Evolutionary conservation across 2,797 vertebrate species (phyloP), one percentile per base, ranked within the genome.

Genomic region (Artibeus jamaicensis): DNA sequence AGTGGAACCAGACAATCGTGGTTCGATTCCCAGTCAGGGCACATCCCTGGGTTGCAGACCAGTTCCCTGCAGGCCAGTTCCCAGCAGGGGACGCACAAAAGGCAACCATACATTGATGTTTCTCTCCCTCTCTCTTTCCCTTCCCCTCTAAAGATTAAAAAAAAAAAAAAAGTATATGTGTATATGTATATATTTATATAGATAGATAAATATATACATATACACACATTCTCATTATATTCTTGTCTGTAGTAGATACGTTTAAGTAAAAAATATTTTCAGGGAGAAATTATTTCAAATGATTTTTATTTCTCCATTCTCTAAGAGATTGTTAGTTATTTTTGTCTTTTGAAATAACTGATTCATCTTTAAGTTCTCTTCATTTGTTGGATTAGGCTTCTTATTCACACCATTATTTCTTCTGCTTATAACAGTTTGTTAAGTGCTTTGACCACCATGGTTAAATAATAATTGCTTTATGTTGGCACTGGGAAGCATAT

Each of bases 301-400:
- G 55, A 57, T 59, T 24, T 93, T 57, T 74, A 78, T 81, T 26
- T 65, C 93, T 93, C 24, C 44, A 71, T 53, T 74, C 21, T 85
- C 18, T 48, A 14, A 53, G n/a, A 84, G 50, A 46, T 32, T 74
- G 37, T 91, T 71, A 34, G 16, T 65, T 14, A 79, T 90, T 44
- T 93, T 94, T 96, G 59, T 89, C 15, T 81, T 89, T 82, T 89
- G 76, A 94, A 93, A 37, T 71, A 86, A 79, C 88, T 44, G 39
- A 59, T 90, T 90, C 19, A 73, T 55, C 24, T 78, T 70, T 85
- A 83, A 89, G 8, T 73, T 67, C 29, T 84, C 7, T 62, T 62
- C 71, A 62, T 59, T 67, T 24, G 34, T 93, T 93, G 57, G 14
- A 34, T 79, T 93, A 84, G 86, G 12, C 70, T 86, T 94, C 42